Evolutionary conservation across 2,797 vertebrate genomes (phyloP).

Genomic region (Staurois parvus): DNA sequence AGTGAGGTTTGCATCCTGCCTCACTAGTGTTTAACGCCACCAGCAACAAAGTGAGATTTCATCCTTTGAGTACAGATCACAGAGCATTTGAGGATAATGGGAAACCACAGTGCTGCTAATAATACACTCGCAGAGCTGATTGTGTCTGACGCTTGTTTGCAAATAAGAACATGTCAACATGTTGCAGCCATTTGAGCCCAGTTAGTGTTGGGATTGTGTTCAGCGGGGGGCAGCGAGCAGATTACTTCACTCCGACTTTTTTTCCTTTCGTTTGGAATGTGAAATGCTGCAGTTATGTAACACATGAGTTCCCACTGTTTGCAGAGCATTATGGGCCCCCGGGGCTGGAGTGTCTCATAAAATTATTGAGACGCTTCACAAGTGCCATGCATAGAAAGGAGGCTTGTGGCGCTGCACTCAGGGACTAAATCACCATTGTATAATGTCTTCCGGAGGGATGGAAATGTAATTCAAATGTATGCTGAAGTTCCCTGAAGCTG

Average conservation of each 20-base stretch:
- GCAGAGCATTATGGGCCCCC: conserved; percentile 28
- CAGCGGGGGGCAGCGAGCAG: conserved; percentile 34
- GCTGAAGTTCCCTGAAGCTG: conserved; percentile 4
- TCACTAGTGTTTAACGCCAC: conserved; percentile 15
- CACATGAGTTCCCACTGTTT: conserved; percentile 21
- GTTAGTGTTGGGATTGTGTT: conserved; percentile 41
- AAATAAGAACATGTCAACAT: conserved; percentile 47
- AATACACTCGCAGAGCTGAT: conserved; percentile 38
- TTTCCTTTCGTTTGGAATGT: conserved; percentile 11
- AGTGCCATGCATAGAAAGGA: conserved; percentile 14
- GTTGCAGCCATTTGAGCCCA: conserved; percentile 48
- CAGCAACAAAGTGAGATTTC: conserved; percentile 36
- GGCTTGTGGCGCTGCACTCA: conserved; percentile 31
- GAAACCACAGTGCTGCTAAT: conserved; percentile 45
- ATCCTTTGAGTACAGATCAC: conserved; percentile 47
- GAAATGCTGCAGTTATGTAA: conserved; percentile 25
- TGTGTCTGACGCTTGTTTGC: conserved; percentile 49
- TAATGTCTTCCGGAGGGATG: conserved; percentile 15
- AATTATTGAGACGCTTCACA: conserved; percentile 40
- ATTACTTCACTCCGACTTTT: conserved; percentile 26
- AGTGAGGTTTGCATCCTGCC: background rate
- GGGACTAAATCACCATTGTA: conserved; percentile 19
- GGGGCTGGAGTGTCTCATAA: conserved; percentile 34
- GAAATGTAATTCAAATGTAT: conserved; percentile 24
- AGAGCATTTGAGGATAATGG: conserved; percentile 53